Evolutionary conservation across 2,797 vertebrate genomes (phyloP), one percentile per base, ranked within the genome.

Genomic region (Galaxias olidus): DNA sequence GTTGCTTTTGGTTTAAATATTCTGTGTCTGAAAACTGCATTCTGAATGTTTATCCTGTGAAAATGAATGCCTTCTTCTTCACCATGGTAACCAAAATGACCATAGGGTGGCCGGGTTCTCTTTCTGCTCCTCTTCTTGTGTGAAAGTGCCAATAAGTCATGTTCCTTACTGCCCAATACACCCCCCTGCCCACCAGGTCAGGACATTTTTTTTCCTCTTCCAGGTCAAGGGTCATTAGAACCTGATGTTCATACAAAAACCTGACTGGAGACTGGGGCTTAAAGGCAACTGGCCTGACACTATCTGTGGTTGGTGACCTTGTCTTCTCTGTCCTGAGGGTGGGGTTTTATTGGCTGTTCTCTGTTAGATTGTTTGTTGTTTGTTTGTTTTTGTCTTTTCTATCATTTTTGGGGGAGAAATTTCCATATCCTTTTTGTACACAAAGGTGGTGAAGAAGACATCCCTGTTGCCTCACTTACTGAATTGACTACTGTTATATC

Each of bases 331-430:
- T 47, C 56, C 78, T 46, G 65, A 66, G 46, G 1, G 68, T 68
- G 56, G 56, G 57, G 76, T 77, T 75, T 75, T 73, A 75, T 82
- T 43, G 71, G 80, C 82, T 82, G 66, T 73, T 77, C 84, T 81
- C 48, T 59, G 78, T 88, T 87, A 78, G 77, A 69, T 78, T 83
- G 77, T 83, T 66, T 86, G 81, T 48, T 84, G 49, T 79, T 72
- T 42, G 53, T 67, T 51, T 62, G 41, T 85, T 84, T 60, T 78
- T 69, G 84, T 81, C 19, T 45, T 8, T 73, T 58, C 68, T 78
- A 65, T 67, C 59, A 71, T 76, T 69, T 66, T 84, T 72, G 80
- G 60, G 79, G 51, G 51, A n/a, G 20, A 40, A 8, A 46, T 47
- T 44, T 48, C 44, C 42, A 18, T 19, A 4, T 14, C 10, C 42